Base-by-base conservation (phyloP, 2,888 invertebrate genomes). In the Ophion costatus region DNA sequence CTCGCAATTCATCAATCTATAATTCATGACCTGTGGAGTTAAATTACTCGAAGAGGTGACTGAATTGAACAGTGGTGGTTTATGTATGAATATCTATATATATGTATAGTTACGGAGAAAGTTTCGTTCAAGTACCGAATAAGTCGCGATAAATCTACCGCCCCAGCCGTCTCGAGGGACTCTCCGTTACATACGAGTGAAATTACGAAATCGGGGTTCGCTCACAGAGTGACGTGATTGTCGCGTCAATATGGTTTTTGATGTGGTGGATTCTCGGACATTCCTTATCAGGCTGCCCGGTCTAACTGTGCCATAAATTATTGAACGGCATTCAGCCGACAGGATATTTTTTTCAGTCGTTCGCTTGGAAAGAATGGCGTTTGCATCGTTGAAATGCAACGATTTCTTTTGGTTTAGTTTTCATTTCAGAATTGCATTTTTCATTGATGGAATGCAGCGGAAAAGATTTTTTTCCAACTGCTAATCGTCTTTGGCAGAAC, bases 201-300 rank as follows among this genome's bases (percentile, higher is more conserved):
- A 85, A 80, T 85, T 76, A 77, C 82, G 85, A 82, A 85, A 85
- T 82, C 51, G 42, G 11, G 80, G 33, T 29, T 29, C n/a, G 10
- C 63, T 66, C 38, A 11, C 57, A 51, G n/a, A 78, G 20, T 61
- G 76, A 82, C 33, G 61, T 57, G 33, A 71, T 56, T 57, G 42
- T 51, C 38, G 33, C 4, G 66, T 79, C 67, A 71, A 85, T 71
- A 76, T 67, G 74, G 64, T 75, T 63, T 69, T 69, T 57, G 3
- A 67, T 51, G 17, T 63, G 63, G 45, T 51, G 20, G 56, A 63
- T 80, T 71, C 57, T 20, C 45, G 57, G 38, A 59, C 74, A 29
- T 57, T 85, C 10, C 29, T 29, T 42, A 82, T 66, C 59, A 45
- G 45, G 20, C 14, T 70, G 42, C 51, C 38, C 71, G 56, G 66